A percentile compares a stretch with the other conserved stretches of the same genome.
phyloP scores from a whole-genome alignment of 2,113 vertebrate species.

The Junco hyemalis region DNA sequence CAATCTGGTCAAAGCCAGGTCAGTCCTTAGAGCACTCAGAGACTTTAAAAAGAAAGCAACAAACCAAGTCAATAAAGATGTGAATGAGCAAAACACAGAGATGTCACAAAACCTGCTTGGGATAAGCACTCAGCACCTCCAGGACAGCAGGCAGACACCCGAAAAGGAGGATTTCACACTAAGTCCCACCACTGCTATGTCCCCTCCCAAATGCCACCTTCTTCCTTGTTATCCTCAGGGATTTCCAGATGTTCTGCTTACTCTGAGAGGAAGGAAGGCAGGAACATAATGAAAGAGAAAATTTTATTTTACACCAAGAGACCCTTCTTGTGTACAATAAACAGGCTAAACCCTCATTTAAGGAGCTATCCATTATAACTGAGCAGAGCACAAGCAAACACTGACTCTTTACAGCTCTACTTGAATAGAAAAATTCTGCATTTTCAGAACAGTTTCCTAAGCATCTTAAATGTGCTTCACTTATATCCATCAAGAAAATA shows the following conservation, averaged over 20 bases:
- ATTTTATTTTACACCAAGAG: not conserved
- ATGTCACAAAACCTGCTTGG: not conserved
- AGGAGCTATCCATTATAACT: not conserved
- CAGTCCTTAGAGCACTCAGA: not conserved
- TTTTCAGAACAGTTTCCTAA: not conserved
- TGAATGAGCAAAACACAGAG: rapidly evolving
- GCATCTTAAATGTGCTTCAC: not conserved
- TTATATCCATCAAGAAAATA: not conserved
- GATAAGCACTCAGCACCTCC: not conserved
- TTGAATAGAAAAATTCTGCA: not conserved
- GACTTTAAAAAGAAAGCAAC: not conserved
- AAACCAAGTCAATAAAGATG: not conserved
- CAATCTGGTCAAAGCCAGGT: not conserved
- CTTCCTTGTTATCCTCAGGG: not conserved
- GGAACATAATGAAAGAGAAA: not conserved
- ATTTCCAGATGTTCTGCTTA: not conserved
- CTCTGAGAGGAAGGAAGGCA: not conserved
- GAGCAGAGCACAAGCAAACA: rapidly evolving
- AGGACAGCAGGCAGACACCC: not conserved
- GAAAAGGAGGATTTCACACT: not conserved
- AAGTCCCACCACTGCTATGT: not conserved
- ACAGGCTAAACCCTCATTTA: not conserved
- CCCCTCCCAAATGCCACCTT: not conserved
- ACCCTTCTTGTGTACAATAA: not conserved
- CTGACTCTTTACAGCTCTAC: not conserved